Base-by-base conservation (phyloP, 2,888 invertebrate species). In the Tenthredo scrophulariae region DNA sequence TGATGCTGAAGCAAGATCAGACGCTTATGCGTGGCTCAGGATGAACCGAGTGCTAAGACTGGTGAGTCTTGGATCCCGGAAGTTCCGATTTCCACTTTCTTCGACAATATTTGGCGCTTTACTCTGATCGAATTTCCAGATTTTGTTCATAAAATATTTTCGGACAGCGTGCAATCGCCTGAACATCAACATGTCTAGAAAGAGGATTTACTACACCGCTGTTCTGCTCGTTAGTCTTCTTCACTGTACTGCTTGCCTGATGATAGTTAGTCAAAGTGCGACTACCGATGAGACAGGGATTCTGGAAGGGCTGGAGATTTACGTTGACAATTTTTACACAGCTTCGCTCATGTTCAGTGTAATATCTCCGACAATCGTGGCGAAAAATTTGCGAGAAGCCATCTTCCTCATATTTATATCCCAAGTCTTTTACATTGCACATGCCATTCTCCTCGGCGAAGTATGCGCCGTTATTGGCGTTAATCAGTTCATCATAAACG, bases 391-490 rank as follows among this genome's bases (percentile, higher is more conserved):
- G 0, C 15, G 15, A 7, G 80, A 80, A 62, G 62, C 80, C 4
- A 26, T 40, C 0, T 40, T n/a, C 62, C 29, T 80, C 40, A 29
- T 80, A 1, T 33, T 80, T 2, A 18, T 80, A 13, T 80, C 58
- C 15, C 22, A 26, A 22, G 7, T 62, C 0, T 80, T 80, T 22
- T 80, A 80, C 22, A n/a, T 80, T 50, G 40, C 80, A 10, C 50
- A 80, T 50, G 62, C 80, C 9, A 22, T 80, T 9, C 58, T 80
- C 0, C n/a, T 80, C 40, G 80, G 80, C 22, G 80, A 80, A 62
- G 26, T 80, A 7, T 80, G 80, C 80, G 80, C 80, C 37, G 15
- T 80, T n/a, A 37, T 80, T 22, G 80, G 40, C 26, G 58, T 80
- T 1, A 37, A 80, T 62, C 58, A 62, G 2, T 80, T 80, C 22